Base-by-base conservation (phyloP, 1,140 invertebrate genomes). In the Leptestheria dahalacensis region DNA sequence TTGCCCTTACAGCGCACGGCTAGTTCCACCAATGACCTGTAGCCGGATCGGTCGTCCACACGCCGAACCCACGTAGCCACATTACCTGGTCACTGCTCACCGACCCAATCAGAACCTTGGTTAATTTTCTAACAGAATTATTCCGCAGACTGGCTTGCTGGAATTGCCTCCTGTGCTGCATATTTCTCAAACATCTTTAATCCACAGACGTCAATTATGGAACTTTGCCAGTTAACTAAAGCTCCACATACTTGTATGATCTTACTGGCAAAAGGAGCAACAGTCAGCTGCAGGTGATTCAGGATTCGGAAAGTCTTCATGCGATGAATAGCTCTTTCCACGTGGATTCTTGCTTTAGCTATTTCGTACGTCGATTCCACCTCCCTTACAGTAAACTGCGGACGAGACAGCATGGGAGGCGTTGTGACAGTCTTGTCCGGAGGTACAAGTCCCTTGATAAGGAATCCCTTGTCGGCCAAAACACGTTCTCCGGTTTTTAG, bases 391-490 rank as follows among this genome's bases (percentile, higher is more conserved):
- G 53, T 33, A 29, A 56, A 56, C 24, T 56, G 53, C 20, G 26
- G 53, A 25, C 11, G 26, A 21, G 26, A 33, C 26, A 26, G 9
- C 33, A 26, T 29, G 4, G n/a, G 41, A 9, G 23, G 53, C 3
- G 24, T 26, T 56, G 33, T 29, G 11, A 33, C 20, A 56, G 53
- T 46, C 53, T 28, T 18, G 15, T 41, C 26, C 10, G 12, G 28
- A 15, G 53, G 53, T 25, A 56, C 28, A 41, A 56, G 28, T 56
- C 41, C 33, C 24, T 55, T 41, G 12, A 56, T 11, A 9, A 33
- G 26, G 41, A 56, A 56, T 41, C 53, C 24, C 2, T 29, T 56
- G 21, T 56, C 53, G 10, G 53, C 53, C 26, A 29, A 33, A 25
- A 56, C 20, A 20, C 53, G 25, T 9, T 56, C 53, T 26, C 53